Evolutionary conservation across 2,113 vertebrate species (phyloP).

Genomic region (Stercorarius parasiticus): DNA sequence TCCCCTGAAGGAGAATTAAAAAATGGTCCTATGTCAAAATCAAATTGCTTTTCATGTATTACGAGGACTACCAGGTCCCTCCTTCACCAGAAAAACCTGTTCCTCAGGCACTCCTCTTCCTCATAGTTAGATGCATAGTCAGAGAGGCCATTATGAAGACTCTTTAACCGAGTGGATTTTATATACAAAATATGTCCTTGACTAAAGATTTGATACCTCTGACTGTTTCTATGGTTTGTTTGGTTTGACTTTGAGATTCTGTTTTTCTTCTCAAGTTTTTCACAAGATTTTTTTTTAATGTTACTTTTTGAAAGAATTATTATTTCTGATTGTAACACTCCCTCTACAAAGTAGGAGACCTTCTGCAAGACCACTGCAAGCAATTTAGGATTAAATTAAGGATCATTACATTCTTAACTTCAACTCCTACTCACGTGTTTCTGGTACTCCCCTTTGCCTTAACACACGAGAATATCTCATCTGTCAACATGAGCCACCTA

Average conservation of each 20-base stretch:
- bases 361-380: background rate
- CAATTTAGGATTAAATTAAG: background rate
- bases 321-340: background rate
- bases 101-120: conserved; percentile 28
- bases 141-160: background rate
- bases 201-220: background rate
- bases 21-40: background rate
- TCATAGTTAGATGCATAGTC: background rate
- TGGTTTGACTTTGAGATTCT: background rate
- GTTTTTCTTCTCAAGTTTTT: background rate
- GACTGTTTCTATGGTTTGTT: background rate
- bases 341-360: background rate
- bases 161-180: background rate
- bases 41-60: background rate
- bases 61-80: background rate
- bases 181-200: background rate
- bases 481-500: background rate
- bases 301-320: background rate
- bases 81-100: conserved; percentile 49
- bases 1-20: background rate
- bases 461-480: background rate
- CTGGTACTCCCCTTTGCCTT: background rate
- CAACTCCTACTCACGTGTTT: background rate
- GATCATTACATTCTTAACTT: background rate
- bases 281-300: background rate